These are phyloP conservation scores for Ctenomys sociabilis DNA, from an alignment of 2,113 vertebrate genomes.

Conservation along the genomic window DNA sequence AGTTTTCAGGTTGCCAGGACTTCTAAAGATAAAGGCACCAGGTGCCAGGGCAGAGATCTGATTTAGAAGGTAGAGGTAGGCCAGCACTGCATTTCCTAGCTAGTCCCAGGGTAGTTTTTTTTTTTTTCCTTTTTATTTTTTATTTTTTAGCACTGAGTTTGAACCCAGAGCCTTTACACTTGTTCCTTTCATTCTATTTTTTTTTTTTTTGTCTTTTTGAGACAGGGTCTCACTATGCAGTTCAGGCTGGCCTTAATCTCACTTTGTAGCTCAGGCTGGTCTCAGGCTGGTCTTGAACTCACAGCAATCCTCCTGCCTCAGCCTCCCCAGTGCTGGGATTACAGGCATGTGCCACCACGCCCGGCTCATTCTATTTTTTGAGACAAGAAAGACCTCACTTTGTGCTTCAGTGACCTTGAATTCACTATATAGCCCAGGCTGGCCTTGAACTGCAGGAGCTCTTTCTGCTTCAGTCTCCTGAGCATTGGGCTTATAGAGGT, in stretches of 20 bases:
- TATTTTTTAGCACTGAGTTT: not conserved
- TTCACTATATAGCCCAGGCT: not conserved
- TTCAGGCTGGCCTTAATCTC: too few relatives aligned
- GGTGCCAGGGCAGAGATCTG: fast-evolving
- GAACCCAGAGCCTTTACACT: not conserved
- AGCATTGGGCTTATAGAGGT: not conserved
- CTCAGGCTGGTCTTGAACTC: too few relatives aligned
- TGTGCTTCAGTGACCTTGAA: not conserved
- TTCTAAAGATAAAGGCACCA: not conserved
- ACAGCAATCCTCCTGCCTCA: too few relatives aligned
- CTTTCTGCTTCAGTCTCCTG: not conserved
- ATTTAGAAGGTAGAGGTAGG: not conserved
- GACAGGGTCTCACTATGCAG: too few relatives aligned
- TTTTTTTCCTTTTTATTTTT: not conserved
- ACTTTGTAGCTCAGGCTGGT: too few relatives aligned
- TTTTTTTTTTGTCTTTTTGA: too few relatives aligned
- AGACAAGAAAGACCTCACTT: not conserved
- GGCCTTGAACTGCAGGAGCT: not conserved
- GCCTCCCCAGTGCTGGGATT: too few relatives aligned
- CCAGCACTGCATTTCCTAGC: not conserved
- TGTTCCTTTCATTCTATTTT: not conserved
- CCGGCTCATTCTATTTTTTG: not conserved
- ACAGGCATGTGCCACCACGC: too few relatives aligned
- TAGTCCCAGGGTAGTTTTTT: not conserved
- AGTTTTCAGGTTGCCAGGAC: not conserved